phyloP scores from a whole-genome alignment of 2,113 vertebrate genomes.

The Podarcis raffonei region DNA sequence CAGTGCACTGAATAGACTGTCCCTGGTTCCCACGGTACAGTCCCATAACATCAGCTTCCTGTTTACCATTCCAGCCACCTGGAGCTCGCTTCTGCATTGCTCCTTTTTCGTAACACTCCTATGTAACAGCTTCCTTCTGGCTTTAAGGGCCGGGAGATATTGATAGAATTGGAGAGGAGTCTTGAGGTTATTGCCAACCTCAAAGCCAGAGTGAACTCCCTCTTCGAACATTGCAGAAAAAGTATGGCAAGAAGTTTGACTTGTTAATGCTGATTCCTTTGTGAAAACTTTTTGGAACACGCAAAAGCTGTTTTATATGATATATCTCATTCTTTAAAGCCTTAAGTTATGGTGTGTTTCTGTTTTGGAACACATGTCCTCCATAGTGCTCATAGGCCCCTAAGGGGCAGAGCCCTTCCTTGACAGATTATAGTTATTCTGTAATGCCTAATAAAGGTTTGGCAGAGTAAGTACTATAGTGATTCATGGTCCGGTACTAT shows the following conservation, averaged over 20 bases:
- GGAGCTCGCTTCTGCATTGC: too few relatives aligned
- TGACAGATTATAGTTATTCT: not conserved
- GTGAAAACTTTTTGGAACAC: not conserved
- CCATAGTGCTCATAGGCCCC: not conserved
- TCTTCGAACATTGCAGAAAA: not conserved
- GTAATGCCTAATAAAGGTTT: too few relatives aligned
- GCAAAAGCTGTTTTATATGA: not conserved
- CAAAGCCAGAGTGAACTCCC: not conserved
- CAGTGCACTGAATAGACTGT: too few relatives aligned
- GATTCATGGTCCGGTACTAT: not conserved
- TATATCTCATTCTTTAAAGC: not conserved
- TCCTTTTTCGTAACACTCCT: too few relatives aligned
- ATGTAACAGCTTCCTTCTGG: not conserved
- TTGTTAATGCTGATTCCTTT: not conserved
- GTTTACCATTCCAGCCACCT: too few relatives aligned
- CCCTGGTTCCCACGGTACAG: too few relatives aligned
- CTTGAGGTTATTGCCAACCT: not conserved
- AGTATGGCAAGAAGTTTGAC: not conserved
- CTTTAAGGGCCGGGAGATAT: not conserved
- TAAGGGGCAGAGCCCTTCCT: not conserved
- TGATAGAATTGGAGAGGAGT: not conserved
- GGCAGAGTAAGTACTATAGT: too few relatives aligned
- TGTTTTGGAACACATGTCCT: not conserved
- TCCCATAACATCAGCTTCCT: too few relatives aligned
- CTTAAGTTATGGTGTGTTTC: not conserved